These are phyloP conservation scores for Microtus oregoni DNA, from an alignment of 2,113 vertebrate genomes.

Conservation along the genomic window DNA sequence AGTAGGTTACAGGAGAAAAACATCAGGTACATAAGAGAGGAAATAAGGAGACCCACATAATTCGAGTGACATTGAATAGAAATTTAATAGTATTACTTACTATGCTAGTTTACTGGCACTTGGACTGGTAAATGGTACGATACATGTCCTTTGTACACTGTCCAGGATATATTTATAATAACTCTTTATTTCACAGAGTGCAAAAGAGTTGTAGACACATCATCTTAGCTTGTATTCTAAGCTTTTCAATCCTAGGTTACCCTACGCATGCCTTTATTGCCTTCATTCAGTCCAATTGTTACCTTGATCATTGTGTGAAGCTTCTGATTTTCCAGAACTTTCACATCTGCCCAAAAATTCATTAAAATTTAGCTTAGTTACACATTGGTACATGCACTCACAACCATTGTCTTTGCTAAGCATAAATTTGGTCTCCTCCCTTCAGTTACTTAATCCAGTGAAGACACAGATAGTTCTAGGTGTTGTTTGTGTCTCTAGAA, in stretches of 20 bases:
- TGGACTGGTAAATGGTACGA: not conserved
- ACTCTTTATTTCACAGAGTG: not conserved
- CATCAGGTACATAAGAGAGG: not conserved
- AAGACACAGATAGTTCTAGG: not conserved
- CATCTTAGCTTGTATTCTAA: not conserved
- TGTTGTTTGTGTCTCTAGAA: not conserved
- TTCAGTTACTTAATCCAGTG: slow-evolving; percentile 20
- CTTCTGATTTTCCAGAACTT: not conserved
- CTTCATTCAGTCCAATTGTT: not conserved
- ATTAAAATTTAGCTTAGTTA: not conserved
- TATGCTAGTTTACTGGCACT: not conserved
- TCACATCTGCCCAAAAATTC: not conserved
- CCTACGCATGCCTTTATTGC: not conserved
- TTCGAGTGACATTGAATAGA: slow-evolving; percentile 14
- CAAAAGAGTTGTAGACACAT: not conserved
- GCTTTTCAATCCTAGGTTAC: not conserved
- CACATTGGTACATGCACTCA: not conserved
- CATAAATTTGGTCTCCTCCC: not conserved
- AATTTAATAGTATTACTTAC: slow-evolving; percentile 22
- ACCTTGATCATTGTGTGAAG: not conserved
- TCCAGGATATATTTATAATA: not conserved
- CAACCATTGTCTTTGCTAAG: not conserved
- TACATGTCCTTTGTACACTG: not conserved
- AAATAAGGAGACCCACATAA: not conserved
- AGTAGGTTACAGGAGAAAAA: not conserved